Percentiles rank a stretch among this genome's conserved stretches.
phyloP scores from a whole-genome alignment of 2,888 invertebrate genomes.

The Agrilus mali region DNA sequence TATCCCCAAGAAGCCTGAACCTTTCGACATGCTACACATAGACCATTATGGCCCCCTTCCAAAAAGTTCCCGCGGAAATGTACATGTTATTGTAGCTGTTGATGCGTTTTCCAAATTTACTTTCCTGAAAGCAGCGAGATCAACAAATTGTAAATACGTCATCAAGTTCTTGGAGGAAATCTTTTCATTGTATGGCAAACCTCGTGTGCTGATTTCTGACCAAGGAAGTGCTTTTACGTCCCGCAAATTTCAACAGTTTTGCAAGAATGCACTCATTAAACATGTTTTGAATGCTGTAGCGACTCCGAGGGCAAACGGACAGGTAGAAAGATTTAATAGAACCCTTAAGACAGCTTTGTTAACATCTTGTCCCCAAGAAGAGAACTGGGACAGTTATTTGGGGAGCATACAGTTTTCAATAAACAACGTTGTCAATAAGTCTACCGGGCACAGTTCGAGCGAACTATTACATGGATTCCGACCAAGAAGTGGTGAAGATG shows the following conservation, averaged over 20 bases:
- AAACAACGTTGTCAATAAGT: too few relatives aligned
- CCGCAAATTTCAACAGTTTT: conserved; percentile 20
- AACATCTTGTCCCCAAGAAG: too few relatives aligned
- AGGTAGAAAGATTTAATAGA: too few relatives aligned
- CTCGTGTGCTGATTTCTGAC: conserved; percentile 24
- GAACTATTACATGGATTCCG: conserved; percentile 2
- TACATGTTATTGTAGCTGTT: conserved; percentile 23
- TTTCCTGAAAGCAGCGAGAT: conserved; percentile 20
- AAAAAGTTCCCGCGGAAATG: conserved; percentile 17
- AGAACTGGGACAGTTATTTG: too few relatives aligned
- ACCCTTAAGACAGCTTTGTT: too few relatives aligned
- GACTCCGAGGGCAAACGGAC: too few relatives aligned
- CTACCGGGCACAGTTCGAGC: too few relatives aligned
- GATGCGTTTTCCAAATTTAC: conserved; percentile 28
- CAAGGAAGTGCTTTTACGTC: conserved; percentile 28
- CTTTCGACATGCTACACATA: conserved; percentile 31
- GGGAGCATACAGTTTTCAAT: too few relatives aligned
- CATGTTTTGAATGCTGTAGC: too few relatives aligned
- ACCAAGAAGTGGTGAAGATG: neutral
- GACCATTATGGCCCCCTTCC: conserved; percentile 31
- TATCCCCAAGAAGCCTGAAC: conserved; percentile 26
- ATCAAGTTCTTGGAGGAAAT: conserved; percentile 17
- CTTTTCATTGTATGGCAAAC: conserved; percentile 17
- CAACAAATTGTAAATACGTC: conserved; percentile 18
- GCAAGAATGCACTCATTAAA: too few relatives aligned